Conservation (phyloP, 2,113 vertebrate genomes). For the Artemisiospiza belli region DNA sequence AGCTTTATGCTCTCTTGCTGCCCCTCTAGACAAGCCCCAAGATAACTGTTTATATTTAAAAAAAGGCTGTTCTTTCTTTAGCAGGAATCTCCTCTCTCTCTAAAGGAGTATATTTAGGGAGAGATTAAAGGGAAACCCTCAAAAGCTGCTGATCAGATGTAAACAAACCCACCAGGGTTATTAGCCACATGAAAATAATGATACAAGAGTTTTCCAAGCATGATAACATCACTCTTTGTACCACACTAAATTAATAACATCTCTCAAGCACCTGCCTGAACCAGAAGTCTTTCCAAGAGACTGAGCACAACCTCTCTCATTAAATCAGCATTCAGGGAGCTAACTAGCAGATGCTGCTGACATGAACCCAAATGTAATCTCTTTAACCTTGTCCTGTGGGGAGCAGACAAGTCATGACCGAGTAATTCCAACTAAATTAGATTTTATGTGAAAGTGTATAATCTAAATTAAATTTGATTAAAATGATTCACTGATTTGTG, state of each 20-base stretch:
- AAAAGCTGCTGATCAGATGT: background rate
- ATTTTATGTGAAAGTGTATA: slow-evolving; percentile 80
- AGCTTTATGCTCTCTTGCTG: background rate
- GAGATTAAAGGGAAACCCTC: background rate
- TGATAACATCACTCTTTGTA: background rate
- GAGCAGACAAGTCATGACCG: slow-evolving; percentile 83
- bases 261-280: slow-evolving; percentile 73
- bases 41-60: background rate
- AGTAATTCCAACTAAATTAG: slow-evolving; percentile 83
- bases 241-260: slow-evolving; percentile 69
- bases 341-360: slow-evolving; percentile 86
- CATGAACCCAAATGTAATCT: slow-evolving; percentile 89
- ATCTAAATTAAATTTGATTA: slow-evolving; percentile 78
- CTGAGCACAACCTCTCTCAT: slow-evolving; percentile 86
- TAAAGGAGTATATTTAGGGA: background rate
- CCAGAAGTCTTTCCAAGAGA: slow-evolving; percentile 79
- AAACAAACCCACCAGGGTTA: slow-evolving; percentile 1
- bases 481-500: slow-evolving; percentile 71
- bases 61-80: background rate
- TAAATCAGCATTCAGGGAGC: slow-evolving; percentile 81
- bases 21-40: background rate
- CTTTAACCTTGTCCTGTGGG: slow-evolving; percentile 88
- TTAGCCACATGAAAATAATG: background rate
- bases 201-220: slow-evolving; percentile 1
- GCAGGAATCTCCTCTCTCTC: background rate